These are phyloP conservation scores for Seira musarum DNA, from an alignment of 2,888 invertebrate species.

Conservation along the genomic window DNA sequence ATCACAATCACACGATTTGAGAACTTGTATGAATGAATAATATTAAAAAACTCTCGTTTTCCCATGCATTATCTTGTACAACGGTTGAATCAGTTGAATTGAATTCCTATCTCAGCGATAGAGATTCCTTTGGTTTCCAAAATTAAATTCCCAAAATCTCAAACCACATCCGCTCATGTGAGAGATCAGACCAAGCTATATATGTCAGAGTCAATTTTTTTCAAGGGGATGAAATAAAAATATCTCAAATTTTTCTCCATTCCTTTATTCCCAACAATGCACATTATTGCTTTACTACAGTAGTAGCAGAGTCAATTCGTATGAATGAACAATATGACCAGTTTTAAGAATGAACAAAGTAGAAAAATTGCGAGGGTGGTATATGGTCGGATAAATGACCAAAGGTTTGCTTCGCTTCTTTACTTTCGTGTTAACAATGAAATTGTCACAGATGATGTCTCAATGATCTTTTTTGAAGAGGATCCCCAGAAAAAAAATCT, in stretches of 20 bases:
- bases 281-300: too few species aligned
- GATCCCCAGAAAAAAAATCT: too few species aligned
- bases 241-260: too few species aligned
- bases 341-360: too few species aligned
- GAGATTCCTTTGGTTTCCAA: slow-evolving; percentile 18
- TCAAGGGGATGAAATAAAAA: too few species aligned
- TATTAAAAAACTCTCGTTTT: background rate
- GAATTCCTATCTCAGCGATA: slow-evolving; percentile 29
- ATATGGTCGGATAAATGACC: background rate
- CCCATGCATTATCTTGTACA: background rate
- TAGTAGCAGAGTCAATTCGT: too few species aligned
- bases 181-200: slow-evolving; percentile 15
- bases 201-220: too few species aligned
- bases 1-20: too few species aligned
- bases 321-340: too few species aligned
- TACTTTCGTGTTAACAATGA: slow-evolving; percentile 23
- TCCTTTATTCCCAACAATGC: too few species aligned
- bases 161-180: slow-evolving; percentile 51
- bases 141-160: slow-evolving; percentile 25
- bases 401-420: background rate
- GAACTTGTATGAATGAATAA: background rate
- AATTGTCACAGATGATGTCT: slow-evolving; percentile 43
- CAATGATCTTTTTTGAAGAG: slow-evolving; percentile 23
- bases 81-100: slow-evolving; percentile 45
- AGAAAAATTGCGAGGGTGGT: slow-evolving; percentile 51